These are phyloP conservation scores for Plotosus lineatus DNA, from an alignment of 2,113 vertebrate species.

Conservation along the genomic window DNA sequence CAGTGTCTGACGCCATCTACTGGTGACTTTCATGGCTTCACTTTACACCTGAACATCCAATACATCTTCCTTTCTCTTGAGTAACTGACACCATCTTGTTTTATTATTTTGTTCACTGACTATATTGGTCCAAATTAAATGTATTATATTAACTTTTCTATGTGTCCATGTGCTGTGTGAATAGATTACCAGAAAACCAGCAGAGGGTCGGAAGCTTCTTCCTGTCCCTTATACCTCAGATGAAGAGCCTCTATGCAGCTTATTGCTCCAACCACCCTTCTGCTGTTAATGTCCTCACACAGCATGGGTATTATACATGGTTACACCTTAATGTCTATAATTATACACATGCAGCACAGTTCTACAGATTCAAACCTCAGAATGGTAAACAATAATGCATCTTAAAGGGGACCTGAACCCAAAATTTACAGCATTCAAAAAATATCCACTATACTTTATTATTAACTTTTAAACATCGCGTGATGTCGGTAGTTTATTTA, in stretches of 20 bases:
- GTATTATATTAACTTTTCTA: too few species aligned
- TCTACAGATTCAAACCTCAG: not conserved
- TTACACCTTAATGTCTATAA: not conserved
- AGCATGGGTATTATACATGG: conserved; percentile 80
- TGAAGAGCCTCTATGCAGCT: conserved; percentile 84
- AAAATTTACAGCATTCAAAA: not conserved
- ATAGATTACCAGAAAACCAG: conserved; percentile 88
- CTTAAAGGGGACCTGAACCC: not conserved
- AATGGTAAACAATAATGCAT: not conserved
- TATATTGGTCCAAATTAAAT: too few species aligned
- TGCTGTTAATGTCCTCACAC: conserved; percentile 90
- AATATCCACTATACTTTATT: too few species aligned
- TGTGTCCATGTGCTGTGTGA: conserved; percentile 17
- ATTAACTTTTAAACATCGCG: too few species aligned
- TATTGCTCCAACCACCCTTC: conserved; percentile 96
- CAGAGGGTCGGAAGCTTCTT: conserved; percentile 94
- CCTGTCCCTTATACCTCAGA: conserved; percentile 85
- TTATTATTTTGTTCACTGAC: not conserved
- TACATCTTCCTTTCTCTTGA: not conserved
- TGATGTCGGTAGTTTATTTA: too few species aligned
- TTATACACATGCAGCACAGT: not conserved
- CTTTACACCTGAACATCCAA: not conserved
- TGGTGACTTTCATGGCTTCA: conserved; percentile 34
- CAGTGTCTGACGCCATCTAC: conserved; percentile 58
- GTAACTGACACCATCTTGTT: not conserved